Base-by-base conservation (phyloP, 2,797 vertebrate genomes). In the Acanthurus tractus region DNA sequence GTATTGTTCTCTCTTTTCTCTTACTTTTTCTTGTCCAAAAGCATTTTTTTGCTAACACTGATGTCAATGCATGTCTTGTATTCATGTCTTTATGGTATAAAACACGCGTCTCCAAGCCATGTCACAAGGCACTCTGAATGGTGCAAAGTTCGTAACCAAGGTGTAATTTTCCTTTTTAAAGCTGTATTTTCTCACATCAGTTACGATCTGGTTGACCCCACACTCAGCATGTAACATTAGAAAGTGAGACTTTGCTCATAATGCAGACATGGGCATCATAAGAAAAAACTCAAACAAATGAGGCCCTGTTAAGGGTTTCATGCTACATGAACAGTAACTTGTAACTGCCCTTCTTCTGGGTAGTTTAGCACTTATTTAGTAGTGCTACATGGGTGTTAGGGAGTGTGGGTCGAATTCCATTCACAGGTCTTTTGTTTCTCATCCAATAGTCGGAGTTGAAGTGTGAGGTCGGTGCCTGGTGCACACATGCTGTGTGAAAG, bases 401-500 rank as follows among this genome's bases (percentile, higher is more conserved):
- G 57, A 85, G 42, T 77, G 36, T 64, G 49, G 75, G 63, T 88
- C 67, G n/a, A 25, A 56, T 59, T 84, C 54, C 46, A 55, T 73
- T 84, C 68, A 74, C 63, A 73, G 63, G 46, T 68, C 74, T 86
- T 89, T 89, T 88, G 80, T 85, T 84, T 23, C 50, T 63, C 34
- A 58, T 66, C 67, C 68, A 73, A 0, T 23, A 23, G 68, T 56
- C 25, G 1, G 57, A n/a, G 22, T 63, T 69, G 54, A 69, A 63
- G 69, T 63, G 79, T 1, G 70, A 83, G 76, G 69, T 87, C 38
- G 72, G 84, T 86, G 83, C 84, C 89, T 92, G 88, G 88, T 76
- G 79, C 79, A 64, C 81, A 84, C 71, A 79, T 85, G 83, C 67
- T 82, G 72, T 17, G 64, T 64, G 58, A 48, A 75, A 69, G 62